Evolutionary conservation across 2,113 vertebrate genomes (phyloP), one percentile per base, ranked within the genome.

Genomic region (Anarrhichthys ocellatus): DNA sequence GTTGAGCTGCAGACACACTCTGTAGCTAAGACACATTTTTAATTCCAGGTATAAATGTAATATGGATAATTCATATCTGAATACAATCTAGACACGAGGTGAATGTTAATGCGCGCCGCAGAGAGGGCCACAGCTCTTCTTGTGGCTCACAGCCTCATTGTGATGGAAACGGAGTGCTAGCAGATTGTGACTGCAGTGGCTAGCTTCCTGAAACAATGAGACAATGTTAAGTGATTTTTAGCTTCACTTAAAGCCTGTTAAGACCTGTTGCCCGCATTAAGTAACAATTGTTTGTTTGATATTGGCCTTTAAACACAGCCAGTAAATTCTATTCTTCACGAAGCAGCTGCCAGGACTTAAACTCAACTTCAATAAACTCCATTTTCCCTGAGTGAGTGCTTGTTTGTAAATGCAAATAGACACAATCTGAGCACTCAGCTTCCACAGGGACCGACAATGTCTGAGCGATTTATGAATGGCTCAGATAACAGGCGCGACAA

Each of bases 391-490:
- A 82, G 71, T 63, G 76, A 85, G 63, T 62, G 59, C 70, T 84
- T 85, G 79, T 88, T 87, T 88, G 70, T 89, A 42, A 78, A 88
- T 87, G 76, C 61, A 87, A 84, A 86, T 66, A 71, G 84, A 90
- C 74, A 72, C 77, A 78, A 83, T 85, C 52, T 82, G 67, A 74
- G 44, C 76, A 32, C 54, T 59, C 29, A 58, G 82, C 48, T 69
- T 85, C 76, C 78, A 18, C 42, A 1, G 84, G 78, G 85, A 61
- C 62, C 24, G 40, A 76, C 64, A 70, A 66, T 70, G 76, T 84
- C 76, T 78, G 82, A 82, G 82, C 76, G n/a, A 84, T 89, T 91
- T 87, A 91, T 85, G 87, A 91, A 87, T 63, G 61, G 27, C 73
- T 78, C 82, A 69, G 84, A 92, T 89, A 87, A 87, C 78, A 78